A percentile compares a stretch with the other conserved stretches of the same genome.
phyloP scores from a whole-genome alignment of 2,797 vertebrate species.

The Sebastes variabilis region DNA sequence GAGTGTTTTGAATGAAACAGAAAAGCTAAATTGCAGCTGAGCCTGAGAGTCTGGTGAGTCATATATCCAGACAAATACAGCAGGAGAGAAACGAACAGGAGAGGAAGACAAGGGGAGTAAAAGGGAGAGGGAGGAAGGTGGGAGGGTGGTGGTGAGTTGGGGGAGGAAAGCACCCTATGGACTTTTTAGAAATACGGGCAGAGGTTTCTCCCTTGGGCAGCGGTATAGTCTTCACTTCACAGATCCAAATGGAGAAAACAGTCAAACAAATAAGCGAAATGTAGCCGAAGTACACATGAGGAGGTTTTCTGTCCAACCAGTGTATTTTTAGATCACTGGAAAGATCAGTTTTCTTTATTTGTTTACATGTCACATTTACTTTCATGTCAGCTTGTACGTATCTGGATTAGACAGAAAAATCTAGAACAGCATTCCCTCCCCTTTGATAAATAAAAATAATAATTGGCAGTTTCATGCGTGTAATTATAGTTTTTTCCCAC shows the following conservation, averaged over 20 bases:
- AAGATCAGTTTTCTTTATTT: conserved; percentile 3
- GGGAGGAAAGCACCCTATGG: conserved; percentile 3
- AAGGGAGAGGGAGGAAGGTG: neutral
- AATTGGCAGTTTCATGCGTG: neutral
- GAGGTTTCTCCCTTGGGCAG: neutral
- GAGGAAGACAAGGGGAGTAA: conserved; percentile 27
- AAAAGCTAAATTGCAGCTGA: conserved; percentile 55
- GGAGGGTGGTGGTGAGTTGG: conserved; percentile 9
- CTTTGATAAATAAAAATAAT: neutral
- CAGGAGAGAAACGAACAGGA: conserved; percentile 29
- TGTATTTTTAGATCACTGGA: neutral
- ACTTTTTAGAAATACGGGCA: conserved; percentile 16
- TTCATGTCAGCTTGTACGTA: neutral
- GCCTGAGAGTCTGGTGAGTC: conserved; percentile 60
- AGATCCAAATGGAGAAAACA: neutral
- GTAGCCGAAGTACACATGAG: neutral
- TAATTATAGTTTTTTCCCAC: neutral
- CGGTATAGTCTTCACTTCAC: neutral
- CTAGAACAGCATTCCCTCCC: neutral
- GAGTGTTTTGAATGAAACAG: conserved; percentile 61
- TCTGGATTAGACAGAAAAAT: neutral
- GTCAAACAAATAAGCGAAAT: neutral
- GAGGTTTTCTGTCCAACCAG: neutral
- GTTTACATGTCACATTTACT: neutral
- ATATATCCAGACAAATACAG: conserved; percentile 50